Conservation (phyloP, 2,113 vertebrate genomes). For the Mus spicilegus region DNA sequence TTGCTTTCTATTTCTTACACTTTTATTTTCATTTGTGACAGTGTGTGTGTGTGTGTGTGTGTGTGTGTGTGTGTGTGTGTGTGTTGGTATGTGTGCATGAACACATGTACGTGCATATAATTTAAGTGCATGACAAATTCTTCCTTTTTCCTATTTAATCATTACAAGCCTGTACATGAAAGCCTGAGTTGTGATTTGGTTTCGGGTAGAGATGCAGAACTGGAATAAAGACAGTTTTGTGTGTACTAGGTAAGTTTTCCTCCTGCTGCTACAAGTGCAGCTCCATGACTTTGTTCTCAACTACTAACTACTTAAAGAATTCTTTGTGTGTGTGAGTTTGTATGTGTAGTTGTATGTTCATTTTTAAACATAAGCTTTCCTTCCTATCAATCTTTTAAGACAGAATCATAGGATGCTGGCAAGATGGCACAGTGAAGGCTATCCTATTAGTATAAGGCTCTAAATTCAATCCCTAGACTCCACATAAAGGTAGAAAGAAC, state of each 20-base stretch:
- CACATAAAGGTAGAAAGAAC: background rate
- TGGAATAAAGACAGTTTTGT: background rate
- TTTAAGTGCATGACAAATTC: background rate
- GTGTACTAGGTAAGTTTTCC: background rate
- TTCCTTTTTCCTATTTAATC: constrained; percentile 5
- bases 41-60: background rate
- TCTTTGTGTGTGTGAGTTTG: background rate
- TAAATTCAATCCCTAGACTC: background rate
- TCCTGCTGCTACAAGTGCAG: background rate
- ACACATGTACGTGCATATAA: background rate
- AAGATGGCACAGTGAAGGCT: background rate
- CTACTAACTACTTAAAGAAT: background rate
- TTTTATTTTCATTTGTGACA: background rate
- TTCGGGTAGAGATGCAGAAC: background rate
- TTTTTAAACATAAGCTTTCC: constrained; percentile 10
- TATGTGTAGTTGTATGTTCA: background rate
- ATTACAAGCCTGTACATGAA: background rate
- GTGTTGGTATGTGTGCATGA: background rate
- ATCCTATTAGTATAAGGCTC: background rate
- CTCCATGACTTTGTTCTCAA: background rate
- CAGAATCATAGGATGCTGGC: background rate
- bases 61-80: background rate
- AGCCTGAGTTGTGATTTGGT: background rate
- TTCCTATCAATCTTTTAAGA: constrained; percentile 19
- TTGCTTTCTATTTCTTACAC: background rate